A percentile compares a stretch with the other conserved stretches of the same genome.
phyloP scores from a whole-genome alignment of 1,140 invertebrate genomes.

The Dreissena rostriformis region DNA sequence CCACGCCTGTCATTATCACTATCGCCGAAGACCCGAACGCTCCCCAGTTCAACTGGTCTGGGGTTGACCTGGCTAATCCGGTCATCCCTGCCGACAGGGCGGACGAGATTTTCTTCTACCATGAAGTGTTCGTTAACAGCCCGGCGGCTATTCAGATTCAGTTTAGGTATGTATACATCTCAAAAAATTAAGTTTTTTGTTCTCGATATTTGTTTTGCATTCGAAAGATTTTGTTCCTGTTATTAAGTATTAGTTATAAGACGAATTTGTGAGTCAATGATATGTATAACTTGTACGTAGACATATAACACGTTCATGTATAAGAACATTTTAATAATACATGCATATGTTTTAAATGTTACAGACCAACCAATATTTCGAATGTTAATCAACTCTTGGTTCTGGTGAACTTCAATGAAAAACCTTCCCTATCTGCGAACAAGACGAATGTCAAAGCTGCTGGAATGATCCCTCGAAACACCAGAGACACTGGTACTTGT shows the following conservation, averaged over 20 bases:
- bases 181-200: too few species aligned
- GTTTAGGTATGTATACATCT: conserved; percentile 30
- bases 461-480: conserved; percentile 47
- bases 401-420: conserved; percentile 55
- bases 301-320: too few species aligned
- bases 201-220: too few species aligned
- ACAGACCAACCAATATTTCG: conserved; percentile 14
- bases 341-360: not conserved
- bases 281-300: too few species aligned
- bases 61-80: conserved; percentile 31
- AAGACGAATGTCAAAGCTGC: conserved; percentile 1
- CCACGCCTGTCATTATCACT: conserved; percentile 60
- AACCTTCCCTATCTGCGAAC: not conserved
- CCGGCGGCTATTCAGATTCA: conserved; percentile 28
- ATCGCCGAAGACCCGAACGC: conserved; percentile 62
- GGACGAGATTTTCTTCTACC: conserved; percentile 59
- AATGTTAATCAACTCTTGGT: conserved; percentile 64
- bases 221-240: too few species aligned
- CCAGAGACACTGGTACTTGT: conserved; percentile 9
- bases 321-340: too few species aligned
- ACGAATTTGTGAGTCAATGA: too few species aligned
- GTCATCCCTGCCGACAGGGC: conserved; percentile 45
- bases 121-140: conserved; percentile 36
- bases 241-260: too few species aligned
- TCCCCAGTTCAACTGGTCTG: conserved; percentile 24